These are phyloP conservation scores for Temnopleurus reevesii DNA, from an alignment of 53 echinoderm and acorn worm species.

Conservation along the genomic window DNA sequence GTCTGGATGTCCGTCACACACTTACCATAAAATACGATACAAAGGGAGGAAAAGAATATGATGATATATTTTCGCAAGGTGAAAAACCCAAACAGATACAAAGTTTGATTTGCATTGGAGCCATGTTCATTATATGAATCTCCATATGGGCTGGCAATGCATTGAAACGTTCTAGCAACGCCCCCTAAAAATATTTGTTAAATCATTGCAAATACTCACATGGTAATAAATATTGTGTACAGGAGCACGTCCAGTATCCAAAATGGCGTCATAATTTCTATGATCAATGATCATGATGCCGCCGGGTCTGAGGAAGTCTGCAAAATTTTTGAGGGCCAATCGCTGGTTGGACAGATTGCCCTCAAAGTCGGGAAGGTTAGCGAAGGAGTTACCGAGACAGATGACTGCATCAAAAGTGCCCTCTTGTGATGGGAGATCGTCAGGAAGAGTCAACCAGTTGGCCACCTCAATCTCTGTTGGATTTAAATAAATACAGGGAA, in stretches of 20 bases:
- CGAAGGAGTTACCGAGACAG: slow-evolving; percentile 97
- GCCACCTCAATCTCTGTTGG: slow-evolving; percentile 87
- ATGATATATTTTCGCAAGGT: no score
- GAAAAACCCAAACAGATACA: no score
- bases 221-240: slow-evolving; percentile 94
- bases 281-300: slow-evolving; percentile 93
- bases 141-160: no score
- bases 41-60: neutral
- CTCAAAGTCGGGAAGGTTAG: slow-evolving; percentile 95
- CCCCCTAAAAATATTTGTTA: no score
- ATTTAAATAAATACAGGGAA: neutral
- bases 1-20: slow-evolving; percentile 96
- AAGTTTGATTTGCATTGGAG: neutral
- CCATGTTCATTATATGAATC: neutral
- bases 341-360: slow-evolving; percentile 81
- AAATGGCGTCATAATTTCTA: slow-evolving; percentile 93
- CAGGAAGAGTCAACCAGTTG: slow-evolving; percentile 93
- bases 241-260: slow-evolving; percentile 92
- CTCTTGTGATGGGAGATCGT: slow-evolving; percentile 75
- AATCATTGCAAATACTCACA: slow-evolving; percentile 57
- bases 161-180: no score
- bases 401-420: slow-evolving; percentile 81
- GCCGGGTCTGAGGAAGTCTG: slow-evolving; percentile 80
- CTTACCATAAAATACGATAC: slow-evolving; percentile 69
- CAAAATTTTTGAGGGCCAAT: slow-evolving; percentile 82